phyloP scores from a whole-genome alignment of 2,888 invertebrate genomes.

The Acronicta alni region DNA sequence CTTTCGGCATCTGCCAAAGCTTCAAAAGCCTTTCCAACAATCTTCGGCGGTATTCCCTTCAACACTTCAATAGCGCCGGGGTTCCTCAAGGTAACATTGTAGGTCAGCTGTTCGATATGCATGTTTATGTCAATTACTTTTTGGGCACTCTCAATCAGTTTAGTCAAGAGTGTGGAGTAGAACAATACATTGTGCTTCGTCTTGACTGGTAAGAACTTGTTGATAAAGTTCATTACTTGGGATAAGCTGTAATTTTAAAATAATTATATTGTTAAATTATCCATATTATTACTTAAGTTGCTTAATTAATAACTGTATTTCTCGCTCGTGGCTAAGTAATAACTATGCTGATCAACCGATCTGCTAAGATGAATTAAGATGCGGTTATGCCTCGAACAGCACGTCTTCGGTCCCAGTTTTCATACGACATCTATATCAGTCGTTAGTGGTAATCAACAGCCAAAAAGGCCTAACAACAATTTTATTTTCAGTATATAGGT shows the following conservation, averaged over 20 bases:
- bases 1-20: conserved; percentile 82
- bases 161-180: conserved; percentile 80
- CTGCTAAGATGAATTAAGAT: too few species aligned
- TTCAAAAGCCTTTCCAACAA: conserved; percentile 78
- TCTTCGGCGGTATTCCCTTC: conserved; percentile 65
- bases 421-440: too few species aligned
- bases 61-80: conserved; percentile 74
- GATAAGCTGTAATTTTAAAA: conserved; percentile 74
- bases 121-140: conserved; percentile 77
- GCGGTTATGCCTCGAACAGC: too few species aligned
- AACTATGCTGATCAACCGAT: too few species aligned
- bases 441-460: too few species aligned
- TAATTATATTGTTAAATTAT: too few species aligned
- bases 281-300: too few species aligned
- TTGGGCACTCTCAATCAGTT: conserved; percentile 77
- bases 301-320: too few species aligned
- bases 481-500: too few species aligned
- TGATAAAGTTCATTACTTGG: conserved; percentile 71
- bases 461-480: too few species aligned
- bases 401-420: too few species aligned
- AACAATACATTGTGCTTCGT: conserved; percentile 76
- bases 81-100: conserved; percentile 78
- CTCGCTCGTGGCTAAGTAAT: too few species aligned
- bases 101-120: conserved; percentile 80
- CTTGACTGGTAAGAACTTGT: conserved; percentile 73